Conservation (phyloP, 2,888 invertebrate species). For the Odontomyia ornata region DNA sequence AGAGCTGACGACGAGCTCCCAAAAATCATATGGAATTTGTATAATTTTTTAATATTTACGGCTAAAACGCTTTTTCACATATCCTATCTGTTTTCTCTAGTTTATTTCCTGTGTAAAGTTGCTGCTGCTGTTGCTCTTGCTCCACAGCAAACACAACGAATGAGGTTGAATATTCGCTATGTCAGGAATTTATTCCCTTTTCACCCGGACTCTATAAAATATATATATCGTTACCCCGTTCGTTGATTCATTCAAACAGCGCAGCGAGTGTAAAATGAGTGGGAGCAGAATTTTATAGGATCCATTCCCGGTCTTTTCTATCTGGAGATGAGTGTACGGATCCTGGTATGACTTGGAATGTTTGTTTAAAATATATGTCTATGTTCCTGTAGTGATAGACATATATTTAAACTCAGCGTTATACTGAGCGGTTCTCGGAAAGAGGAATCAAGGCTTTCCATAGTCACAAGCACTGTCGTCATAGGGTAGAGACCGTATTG, state of each 20-base stretch:
- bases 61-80: neutral
- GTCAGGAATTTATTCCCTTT: slow-evolving; percentile 37
- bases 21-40: neutral
- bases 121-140: too few species aligned
- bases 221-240: slow-evolving; percentile 8
- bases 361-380: too few species aligned
- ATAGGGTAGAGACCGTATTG: slow-evolving; percentile 45
- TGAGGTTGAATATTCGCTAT: slow-evolving; percentile 11
- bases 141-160: slow-evolving; percentile 10
- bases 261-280: neutral
- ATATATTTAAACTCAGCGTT: neutral
- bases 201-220: slow-evolving; percentile 1
- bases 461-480: slow-evolving; percentile 32
- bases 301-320: neutral
- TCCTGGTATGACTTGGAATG: neutral
- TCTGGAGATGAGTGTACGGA: neutral
- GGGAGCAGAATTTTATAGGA: neutral
- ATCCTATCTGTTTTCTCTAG: neutral
- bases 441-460: slow-evolving; percentile 22
- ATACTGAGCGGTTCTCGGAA: neutral
- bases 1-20: neutral
- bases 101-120: neutral
- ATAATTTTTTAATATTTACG: neutral
- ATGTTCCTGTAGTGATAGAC: too few species aligned
- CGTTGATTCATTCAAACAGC: neutral